Evolutionary conservation across 2,888 invertebrate species (phyloP).

Genomic region (Hirtodrosophila histrioides): DNA sequence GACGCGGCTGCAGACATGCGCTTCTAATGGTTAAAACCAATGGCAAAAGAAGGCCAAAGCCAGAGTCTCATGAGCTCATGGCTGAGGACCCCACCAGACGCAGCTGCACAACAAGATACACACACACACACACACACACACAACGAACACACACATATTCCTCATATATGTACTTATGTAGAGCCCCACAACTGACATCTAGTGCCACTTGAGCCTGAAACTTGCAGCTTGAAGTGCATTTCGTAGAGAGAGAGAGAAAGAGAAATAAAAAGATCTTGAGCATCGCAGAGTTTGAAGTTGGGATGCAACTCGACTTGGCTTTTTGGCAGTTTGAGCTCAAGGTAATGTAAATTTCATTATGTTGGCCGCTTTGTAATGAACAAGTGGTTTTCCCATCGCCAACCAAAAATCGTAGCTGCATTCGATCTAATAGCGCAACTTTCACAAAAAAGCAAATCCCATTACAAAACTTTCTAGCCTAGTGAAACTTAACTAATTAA

Average conservation of each 20-base stretch:
- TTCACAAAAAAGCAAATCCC: constrained; percentile 54
- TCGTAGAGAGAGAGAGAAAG: constrained; percentile 30
- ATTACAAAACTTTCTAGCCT: constrained; percentile 58
- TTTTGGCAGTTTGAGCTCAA: constrained; percentile 78
- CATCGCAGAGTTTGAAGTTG: constrained; percentile 36
- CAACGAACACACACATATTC: constrained; percentile 6
- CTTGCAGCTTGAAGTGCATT: constrained; percentile 77
- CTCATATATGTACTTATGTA: constrained; percentile 24
- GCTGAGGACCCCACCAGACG: constrained; percentile 56
- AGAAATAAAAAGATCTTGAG: constrained; percentile 31
- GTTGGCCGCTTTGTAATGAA: constrained; percentile 49
- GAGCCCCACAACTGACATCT: constrained; percentile 70
- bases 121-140: constrained; percentile 25
- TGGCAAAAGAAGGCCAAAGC: constrained; percentile 36
- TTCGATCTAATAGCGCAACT: constrained; percentile 44
- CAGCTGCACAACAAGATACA: constrained; percentile 35
- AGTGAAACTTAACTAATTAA: constrained; percentile 66
- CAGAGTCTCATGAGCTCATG: constrained; percentile 13
- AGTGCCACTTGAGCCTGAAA: constrained; percentile 73
- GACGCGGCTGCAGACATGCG: constrained; percentile 66
- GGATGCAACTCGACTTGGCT: constrained; percentile 40
- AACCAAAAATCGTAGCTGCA: constrained; percentile 28
- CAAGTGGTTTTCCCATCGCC: constrained; percentile 54
- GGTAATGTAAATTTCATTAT: constrained; percentile 63
- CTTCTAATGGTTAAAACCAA: constrained; percentile 64